Evolutionary conservation across 1,140 invertebrate genomes (phyloP).

Genomic region (Hycleus phaleratus): DNA sequence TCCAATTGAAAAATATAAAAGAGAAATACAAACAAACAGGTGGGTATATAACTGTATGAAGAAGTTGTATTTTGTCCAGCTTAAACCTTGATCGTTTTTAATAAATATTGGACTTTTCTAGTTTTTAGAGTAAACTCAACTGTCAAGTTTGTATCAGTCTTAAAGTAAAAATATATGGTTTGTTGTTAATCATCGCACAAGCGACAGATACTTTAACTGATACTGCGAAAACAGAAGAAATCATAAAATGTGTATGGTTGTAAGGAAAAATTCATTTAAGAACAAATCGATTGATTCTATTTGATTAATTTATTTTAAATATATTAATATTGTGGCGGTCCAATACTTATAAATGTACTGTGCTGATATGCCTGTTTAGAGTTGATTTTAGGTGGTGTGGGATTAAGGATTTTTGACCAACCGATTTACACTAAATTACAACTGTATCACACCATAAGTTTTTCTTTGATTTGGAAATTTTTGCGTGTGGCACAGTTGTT

Average conservation of each 20-base stretch:
- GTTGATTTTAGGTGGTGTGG: slow-evolving; percentile 55
- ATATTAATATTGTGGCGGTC: slow-evolving; percentile 23
- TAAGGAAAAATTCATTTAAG: neutral
- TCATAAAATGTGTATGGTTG: neutral
- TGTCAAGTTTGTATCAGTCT: slow-evolving; percentile 14
- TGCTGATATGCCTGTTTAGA: slow-evolving; percentile 42
- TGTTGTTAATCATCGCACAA: neutral
- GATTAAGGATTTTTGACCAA: slow-evolving; percentile 62
- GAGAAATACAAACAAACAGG: neutral
- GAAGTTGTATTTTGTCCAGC: slow-evolving; percentile 20
- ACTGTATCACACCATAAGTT: neutral
- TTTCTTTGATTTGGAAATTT: neutral
- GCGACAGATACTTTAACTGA: slow-evolving; percentile 5
- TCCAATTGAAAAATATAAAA: neutral
- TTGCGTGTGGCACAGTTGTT: slow-evolving; percentile 14
- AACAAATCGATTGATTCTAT: neutral
- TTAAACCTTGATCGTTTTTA: slow-evolving; percentile 38
- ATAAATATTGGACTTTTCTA: slow-evolving; percentile 42
- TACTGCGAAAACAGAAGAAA: slow-evolving; percentile 5
- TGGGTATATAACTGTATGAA: no score
- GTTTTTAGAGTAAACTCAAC: slow-evolving; percentile 12
- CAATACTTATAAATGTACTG: slow-evolving; percentile 41
- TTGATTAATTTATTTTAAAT: neutral
- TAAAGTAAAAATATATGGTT: neutral
- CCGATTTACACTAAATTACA: slow-evolving; percentile 9